Evolutionary conservation across 2,113 vertebrate species (phyloP).

Genomic region (Rhipidura dahli): DNA sequence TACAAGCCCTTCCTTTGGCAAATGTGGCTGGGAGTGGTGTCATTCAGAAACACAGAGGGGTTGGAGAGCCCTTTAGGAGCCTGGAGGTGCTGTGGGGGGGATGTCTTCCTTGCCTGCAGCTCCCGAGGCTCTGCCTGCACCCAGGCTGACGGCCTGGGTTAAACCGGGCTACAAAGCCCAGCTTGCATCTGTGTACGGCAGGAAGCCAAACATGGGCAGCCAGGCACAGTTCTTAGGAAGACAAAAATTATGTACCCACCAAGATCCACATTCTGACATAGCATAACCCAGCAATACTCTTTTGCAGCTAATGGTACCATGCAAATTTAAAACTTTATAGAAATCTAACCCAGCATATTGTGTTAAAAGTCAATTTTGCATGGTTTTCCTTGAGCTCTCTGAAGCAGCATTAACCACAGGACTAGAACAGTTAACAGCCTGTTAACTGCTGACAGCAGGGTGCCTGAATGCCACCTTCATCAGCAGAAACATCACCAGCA

Average conservation of each 20-base stretch:
- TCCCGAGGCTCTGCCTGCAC: background rate
- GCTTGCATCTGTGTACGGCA: background rate
- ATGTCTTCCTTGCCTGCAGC: background rate
- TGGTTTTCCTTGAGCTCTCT: background rate
- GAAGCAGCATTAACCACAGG: background rate
- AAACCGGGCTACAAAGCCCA: background rate
- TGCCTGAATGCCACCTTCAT: background rate
- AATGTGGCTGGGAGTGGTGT: background rate
- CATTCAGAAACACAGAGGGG: background rate
- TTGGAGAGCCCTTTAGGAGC: background rate
- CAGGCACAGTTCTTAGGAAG: background rate
- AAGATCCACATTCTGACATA: background rate
- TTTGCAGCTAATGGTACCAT: background rate
- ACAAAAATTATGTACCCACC: background rate
- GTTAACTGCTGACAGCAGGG: background rate
- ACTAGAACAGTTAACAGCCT: background rate
- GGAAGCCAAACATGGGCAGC: background rate
- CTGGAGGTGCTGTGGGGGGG: background rate
- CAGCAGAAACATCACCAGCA: constrained; percentile 17
- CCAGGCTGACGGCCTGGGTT: background rate
- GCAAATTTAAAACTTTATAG: background rate
- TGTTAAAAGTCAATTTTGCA: background rate
- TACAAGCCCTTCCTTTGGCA: background rate
- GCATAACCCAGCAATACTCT: background rate
- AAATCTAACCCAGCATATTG: background rate